phyloP scores from a whole-genome alignment of 2,888 invertebrate genomes.

The Dolomedes plantarius region DNA sequence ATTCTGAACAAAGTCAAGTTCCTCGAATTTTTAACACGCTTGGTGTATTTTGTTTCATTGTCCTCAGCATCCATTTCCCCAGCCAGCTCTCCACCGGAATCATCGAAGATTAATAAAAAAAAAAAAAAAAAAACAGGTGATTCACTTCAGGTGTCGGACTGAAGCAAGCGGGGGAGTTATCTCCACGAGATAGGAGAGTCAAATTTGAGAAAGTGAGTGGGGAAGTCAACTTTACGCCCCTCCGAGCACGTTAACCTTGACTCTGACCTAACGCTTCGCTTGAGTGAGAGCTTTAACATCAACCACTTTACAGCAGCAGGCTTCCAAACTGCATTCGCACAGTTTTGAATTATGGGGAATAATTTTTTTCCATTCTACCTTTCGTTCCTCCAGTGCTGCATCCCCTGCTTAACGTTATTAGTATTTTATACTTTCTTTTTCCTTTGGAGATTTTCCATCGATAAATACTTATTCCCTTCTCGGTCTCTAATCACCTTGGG shows the following conservation, averaged over 20 bases:
- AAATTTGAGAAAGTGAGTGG: slow-evolving; percentile 39
- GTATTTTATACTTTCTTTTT: slow-evolving; percentile 14
- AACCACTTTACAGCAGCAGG: slow-evolving; percentile 54
- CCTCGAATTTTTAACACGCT: neutral
- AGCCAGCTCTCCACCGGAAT: neutral
- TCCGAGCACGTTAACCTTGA: slow-evolving; percentile 59
- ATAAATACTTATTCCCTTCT: slow-evolving; percentile 5
- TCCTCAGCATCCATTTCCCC: neutral
- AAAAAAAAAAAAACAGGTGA: neutral
- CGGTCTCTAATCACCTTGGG: neutral
- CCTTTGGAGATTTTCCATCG: slow-evolving; percentile 17
- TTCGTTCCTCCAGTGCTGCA: neutral
- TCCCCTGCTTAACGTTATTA: slow-evolving; percentile 16
- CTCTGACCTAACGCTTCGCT: slow-evolving; percentile 64
- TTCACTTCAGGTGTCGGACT: neutral
- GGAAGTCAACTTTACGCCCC: slow-evolving; percentile 32
- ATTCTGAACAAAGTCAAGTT: too few species aligned
- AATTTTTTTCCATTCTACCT: slow-evolving; percentile 39
- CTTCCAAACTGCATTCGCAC: slow-evolving; percentile 58
- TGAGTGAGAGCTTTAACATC: slow-evolving; percentile 61
- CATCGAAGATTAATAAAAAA: neutral
- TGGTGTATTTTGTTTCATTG: neutral
- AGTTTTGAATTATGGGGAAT: slow-evolving; percentile 54
- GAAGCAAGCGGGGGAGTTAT: slow-evolving; percentile 43
- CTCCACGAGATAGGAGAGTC: slow-evolving; percentile 16